Base-by-base conservation (phyloP, 1,140 invertebrate species). In the Drosophila bipectinata region DNA sequence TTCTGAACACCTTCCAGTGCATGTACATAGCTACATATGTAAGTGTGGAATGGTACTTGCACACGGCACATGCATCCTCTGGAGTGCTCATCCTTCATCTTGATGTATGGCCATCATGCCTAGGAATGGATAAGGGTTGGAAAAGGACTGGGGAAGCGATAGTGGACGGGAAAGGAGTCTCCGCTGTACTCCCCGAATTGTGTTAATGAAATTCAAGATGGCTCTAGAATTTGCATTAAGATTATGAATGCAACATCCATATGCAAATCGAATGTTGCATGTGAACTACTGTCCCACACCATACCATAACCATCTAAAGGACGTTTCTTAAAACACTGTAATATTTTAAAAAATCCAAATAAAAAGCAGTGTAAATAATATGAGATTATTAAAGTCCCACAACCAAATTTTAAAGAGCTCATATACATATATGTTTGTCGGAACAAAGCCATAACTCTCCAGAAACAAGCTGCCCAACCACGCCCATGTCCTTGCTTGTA, bases 161-260 rank as follows among this genome's bases (percentile, higher is more conserved):
- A n/a, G 21, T 37, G 18, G 28, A 28, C 28, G 14, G 1, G 49
- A 8, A 61, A 10, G 12, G 12, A n/a, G 48, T 30, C 61, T 37
- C 12, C 30, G 62, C 55, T 77, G 73, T 60, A 63, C 59, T 53
- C 56, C 56, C 60, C 74, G 51, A 85, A 87, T 52, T 58, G 73
- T 81, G 81, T 78, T 87, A 85, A 85, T 85, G 81, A 85, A 85
- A 85, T 85, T 87, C 78, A 81, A 77, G 73, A 72, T 39, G 66
- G 24, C 24, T 24, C 66, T 30, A 28, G 24, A 67, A 67, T 68
- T 69, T 69, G 51, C 66, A 67, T 69, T 67, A 28, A 32, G 48
- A 71, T 49, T 37, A 37, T 37, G 12, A 37, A 52, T 59, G 32
- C 58, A 32, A 48, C 51, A 37, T 24, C 28, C 51, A 48, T 53